Evolutionary conservation across 1,140 invertebrate genomes (phyloP), one percentile per base, ranked within the genome.

Genomic region (Acarapis woodi): DNA sequence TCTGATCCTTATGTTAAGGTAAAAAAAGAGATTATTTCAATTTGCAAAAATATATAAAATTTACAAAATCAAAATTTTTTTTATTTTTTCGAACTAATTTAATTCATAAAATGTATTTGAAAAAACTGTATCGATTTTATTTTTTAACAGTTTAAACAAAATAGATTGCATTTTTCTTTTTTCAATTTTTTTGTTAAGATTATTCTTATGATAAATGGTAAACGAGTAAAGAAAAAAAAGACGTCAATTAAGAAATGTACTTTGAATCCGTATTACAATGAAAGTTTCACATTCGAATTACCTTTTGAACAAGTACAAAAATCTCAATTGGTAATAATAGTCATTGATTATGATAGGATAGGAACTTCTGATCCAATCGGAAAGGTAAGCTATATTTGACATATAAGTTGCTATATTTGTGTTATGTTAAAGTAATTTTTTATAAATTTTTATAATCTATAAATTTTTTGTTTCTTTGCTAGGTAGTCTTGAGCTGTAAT

Each of bases 261-360:
- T 49, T 70, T 99, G 59, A 99, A 99, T 68, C 90, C 93, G 47
- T 99, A 99, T 68, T 99, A 96, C 71, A 99, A 99, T 69, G 93
- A 99, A 71, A 97, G 90, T 51, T 99, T 99, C 67, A 85, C 85
- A 56, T 99, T 99, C 67, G 93, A 99, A 71, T 87, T 99, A 64
- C 93, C 93, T 53, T 99, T 97, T 65, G 93, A 99, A 68, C 90
- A 99, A 66, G 97, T 99, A 63, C 68, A 99, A 88, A 97, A 97
- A 82, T 87, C 99, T 47, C 77, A 87, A 60, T 65, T 97, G 61
- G 71, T 85, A 52, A 76, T 99, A 48, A 99, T 90, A 34, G 90
- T 99, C 47, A 88, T 97, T 53, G 93, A 99, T 61, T 99, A 99
- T 60, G 93, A 99, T 66, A 76, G 90, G 56, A 96, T 99, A 57